phyloP scores from a whole-genome alignment of 2,888 invertebrate genomes.

The Mythimna impura region DNA sequence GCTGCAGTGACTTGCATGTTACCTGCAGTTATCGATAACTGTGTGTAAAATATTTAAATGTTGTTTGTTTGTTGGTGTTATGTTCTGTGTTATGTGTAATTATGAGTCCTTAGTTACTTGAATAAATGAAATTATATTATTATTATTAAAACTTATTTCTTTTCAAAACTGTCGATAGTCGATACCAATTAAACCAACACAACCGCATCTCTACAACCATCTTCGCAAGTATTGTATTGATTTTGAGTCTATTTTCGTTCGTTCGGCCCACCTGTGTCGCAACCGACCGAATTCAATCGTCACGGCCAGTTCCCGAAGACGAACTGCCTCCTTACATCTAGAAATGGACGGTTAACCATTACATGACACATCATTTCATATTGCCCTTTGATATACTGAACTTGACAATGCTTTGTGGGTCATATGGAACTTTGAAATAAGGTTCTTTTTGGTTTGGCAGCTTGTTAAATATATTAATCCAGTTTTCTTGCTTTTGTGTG shows the following conservation, averaged over 20 bases:
- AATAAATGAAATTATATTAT: no score
- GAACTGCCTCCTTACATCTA: conserved; percentile 42
- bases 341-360: conserved; percentile 58
- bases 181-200: conserved; percentile 45
- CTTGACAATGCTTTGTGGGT: conserved; percentile 13
- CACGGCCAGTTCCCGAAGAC: conserved; percentile 44
- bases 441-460: conserved; percentile 29
- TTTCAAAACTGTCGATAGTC: conserved; percentile 49
- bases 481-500: conserved; percentile 40
- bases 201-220: conserved; percentile 70
- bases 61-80: no score
- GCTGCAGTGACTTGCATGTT: no score
- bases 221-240: conserved; percentile 81
- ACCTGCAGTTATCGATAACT: no score
- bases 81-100: no score
- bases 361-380: conserved; percentile 63
- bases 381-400: conserved; percentile 58
- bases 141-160: no score
- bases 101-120: no score
- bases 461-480: conserved; percentile 27
- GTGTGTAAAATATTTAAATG: no score
- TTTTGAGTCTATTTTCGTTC: conserved; percentile 83
- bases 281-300: conserved; percentile 65
- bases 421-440: conserved; percentile 10
- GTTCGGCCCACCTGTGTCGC: conserved; percentile 72